Percentiles rank a stretch among this genome's conserved stretches.
These are phyloP conservation scores for Drosophila nr. perissopoda DNA, from an alignment of 2,888 invertebrate genomes.

Conservation along the genomic window DNA sequence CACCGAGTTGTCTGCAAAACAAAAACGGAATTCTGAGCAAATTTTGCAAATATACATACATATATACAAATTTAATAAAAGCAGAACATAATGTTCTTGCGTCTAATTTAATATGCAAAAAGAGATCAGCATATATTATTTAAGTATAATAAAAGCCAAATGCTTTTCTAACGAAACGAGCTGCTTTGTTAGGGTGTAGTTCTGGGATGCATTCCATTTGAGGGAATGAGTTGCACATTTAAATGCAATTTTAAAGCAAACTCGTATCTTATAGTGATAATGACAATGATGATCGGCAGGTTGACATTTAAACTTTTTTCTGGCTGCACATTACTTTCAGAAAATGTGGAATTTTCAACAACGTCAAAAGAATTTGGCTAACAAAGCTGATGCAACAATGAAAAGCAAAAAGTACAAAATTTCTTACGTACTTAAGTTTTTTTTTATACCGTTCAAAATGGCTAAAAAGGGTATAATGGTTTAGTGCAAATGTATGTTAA, in stretches of 20 bases:
- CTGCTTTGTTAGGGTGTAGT: neutral
- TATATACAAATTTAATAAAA: slow-evolving; percentile 67
- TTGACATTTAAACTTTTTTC: neutral
- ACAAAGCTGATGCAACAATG: slow-evolving; percentile 6
- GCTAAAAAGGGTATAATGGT: too few relatives aligned
- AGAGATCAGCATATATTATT: neutral
- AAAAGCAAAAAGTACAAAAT: neutral
- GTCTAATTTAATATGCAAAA: neutral
- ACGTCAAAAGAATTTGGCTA: slow-evolving; percentile 3
- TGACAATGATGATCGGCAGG: too few relatives aligned
- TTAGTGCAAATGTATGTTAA: too few relatives aligned
- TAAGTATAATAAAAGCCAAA: neutral
- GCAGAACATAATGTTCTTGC: neutral
- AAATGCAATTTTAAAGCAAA: neutral
- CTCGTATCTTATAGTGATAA: neutral
- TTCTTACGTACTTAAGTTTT: neutral
- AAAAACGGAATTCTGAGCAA: slow-evolving; percentile 11
- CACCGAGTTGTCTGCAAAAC: slow-evolving; percentile 18
- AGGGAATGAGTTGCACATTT: neutral
- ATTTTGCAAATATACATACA: slow-evolving; percentile 26
- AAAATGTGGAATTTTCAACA: slow-evolving; percentile 13
- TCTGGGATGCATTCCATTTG: neutral
- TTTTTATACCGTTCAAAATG: neutral
- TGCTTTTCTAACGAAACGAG: neutral
- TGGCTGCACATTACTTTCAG: neutral